These are phyloP conservation scores for Xylocampa areola DNA, from an alignment of 2,888 invertebrate species.

Conservation along the genomic window DNA sequence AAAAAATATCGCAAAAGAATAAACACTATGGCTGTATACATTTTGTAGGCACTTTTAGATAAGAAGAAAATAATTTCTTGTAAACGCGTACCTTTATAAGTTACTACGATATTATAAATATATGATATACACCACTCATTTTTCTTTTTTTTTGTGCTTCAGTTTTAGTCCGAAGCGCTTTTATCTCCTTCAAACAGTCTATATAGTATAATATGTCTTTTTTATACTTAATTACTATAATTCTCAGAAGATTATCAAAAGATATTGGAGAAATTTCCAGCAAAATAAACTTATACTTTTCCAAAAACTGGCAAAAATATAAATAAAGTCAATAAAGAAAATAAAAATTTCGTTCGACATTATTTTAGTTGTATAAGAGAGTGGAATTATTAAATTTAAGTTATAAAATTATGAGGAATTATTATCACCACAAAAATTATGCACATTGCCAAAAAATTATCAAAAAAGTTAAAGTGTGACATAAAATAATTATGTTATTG, in stretches of 20 bases:
- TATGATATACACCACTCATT: slow-evolving; percentile 21
- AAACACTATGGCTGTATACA: not conserved
- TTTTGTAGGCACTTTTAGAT: slow-evolving; percentile 33
- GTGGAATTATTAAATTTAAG: too few species aligned
- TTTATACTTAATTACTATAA: slow-evolving; percentile 26
- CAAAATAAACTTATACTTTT: slow-evolving; percentile 7
- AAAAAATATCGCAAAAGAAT: too few species aligned
- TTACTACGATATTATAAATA: slow-evolving; percentile 20
- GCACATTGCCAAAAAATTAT: not conserved
- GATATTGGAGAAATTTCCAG: slow-evolving; percentile 7
- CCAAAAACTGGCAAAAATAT: not conserved
- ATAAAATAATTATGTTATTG: too few species aligned
- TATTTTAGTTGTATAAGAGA: too few species aligned
- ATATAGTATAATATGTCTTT: slow-evolving; percentile 43
- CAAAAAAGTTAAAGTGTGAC: too few species aligned
- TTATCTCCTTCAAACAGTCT: slow-evolving; percentile 44
- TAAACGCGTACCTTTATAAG: slow-evolving; percentile 21
- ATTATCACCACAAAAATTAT: not conserved
- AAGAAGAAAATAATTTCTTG: not conserved
- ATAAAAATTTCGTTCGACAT: not conserved
- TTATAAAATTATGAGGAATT: too few species aligned
- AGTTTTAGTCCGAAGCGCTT: slow-evolving; percentile 38
- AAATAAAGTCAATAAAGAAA: not conserved
- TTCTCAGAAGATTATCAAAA: slow-evolving; percentile 23
- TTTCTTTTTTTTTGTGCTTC: slow-evolving; percentile 53